Percentiles rank a stretch among this genome's conserved stretches.
phyloP scores from a whole-genome alignment of 2,888 invertebrate genomes.

The Cenopis cana region DNA sequence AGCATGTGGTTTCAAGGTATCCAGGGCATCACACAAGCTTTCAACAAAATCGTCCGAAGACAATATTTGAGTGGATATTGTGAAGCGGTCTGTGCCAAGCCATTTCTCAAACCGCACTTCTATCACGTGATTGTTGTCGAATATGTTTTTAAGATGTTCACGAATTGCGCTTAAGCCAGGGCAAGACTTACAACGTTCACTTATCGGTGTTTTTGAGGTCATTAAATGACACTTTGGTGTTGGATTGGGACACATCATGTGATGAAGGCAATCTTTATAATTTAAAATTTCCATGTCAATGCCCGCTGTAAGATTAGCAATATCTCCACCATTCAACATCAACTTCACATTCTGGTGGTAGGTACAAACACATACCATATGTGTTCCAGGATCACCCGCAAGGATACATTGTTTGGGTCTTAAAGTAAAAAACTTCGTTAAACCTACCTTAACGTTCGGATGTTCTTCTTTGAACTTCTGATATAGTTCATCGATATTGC shows the following conservation, averaged over 20 bases:
- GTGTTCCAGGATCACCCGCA: conserved; percentile 48
- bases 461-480: conserved; percentile 45
- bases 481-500: conserved; percentile 46
- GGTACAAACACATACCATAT: conserved; percentile 45
- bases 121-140: conserved; percentile 46
- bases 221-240: conserved; percentile 47
- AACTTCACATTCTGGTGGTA: conserved; percentile 46
- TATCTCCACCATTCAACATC: conserved; percentile 48
- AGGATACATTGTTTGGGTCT: conserved; percentile 48
- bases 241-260: too few relatives aligned
- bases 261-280: conserved; percentile 46
- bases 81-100: conserved; percentile 44
- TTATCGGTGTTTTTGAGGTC: conserved; percentile 44
- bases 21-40: conserved; percentile 40
- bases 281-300: conserved; percentile 46
- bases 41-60: conserved; percentile 46
- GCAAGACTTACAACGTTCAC: conserved; percentile 45
- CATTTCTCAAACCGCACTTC: conserved; percentile 46
- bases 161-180: conserved; percentile 45
- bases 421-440: conserved; percentile 48
- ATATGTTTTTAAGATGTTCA: conserved; percentile 46
- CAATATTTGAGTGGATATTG: conserved; percentile 39
- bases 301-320: conserved; percentile 46
- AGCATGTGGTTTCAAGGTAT: conserved; percentile 44
- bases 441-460: conserved; percentile 38